Evolutionary conservation across 2,797 vertebrate genomes (phyloP).

Genomic region (Darevskia nairensis): DNA sequence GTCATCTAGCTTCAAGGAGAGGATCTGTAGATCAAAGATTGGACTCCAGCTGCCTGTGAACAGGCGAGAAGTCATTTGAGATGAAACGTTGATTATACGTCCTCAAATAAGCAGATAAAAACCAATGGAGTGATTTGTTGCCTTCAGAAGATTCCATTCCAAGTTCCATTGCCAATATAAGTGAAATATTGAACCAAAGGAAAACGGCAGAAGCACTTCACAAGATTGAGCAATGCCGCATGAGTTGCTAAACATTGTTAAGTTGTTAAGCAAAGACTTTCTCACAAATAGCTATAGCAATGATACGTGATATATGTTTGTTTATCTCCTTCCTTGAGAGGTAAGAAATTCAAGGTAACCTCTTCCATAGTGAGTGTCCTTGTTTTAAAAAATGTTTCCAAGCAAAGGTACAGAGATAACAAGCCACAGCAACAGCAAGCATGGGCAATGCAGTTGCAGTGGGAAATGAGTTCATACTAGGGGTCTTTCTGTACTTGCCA

Average conservation of each 20-base stretch:
- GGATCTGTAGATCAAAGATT: too few species aligned
- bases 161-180: neutral
- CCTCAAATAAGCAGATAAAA: neutral
- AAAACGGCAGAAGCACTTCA: neutral
- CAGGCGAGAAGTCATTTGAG: neutral
- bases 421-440: neutral
- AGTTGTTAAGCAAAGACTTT: neutral
- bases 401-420: neutral
- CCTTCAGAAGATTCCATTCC: neutral
- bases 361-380: neutral
- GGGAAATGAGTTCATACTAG: too few species aligned
- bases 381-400: neutral
- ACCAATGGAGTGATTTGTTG: neutral
- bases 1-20: too few species aligned
- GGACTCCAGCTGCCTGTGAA: too few species aligned
- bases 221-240: neutral
- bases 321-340: neutral
- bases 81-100: neutral
- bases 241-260: neutral
- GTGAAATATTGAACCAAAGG: neutral
- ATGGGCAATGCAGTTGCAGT: neutral
- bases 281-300: neutral
- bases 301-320: neutral
- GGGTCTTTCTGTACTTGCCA: too few species aligned
- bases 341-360: neutral